A percentile compares a stretch with the other conserved stretches of the same genome.
Conservation (phyloP, 2,113 vertebrate genomes). For the Scopus umbretta region DNA sequence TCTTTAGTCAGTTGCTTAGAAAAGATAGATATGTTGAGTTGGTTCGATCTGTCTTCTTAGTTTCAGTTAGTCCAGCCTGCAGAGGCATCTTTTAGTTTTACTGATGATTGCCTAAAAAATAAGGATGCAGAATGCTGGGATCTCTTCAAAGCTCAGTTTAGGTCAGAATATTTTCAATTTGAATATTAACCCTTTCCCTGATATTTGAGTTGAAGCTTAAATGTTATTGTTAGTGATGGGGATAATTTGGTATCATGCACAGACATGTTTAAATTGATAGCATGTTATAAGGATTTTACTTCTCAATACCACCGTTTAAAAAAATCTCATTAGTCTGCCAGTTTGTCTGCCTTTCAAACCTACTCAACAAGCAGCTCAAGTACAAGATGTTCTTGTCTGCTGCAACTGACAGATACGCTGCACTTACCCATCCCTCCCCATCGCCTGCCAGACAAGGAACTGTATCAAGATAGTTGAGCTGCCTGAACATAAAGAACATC, state of each 20-base stretch:
- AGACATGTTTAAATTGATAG: background rate
- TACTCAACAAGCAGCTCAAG: slow-evolving; percentile 35
- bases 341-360: slow-evolving; percentile 48
- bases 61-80: background rate
- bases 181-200: background rate
- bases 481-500: background rate
- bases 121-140: background rate
- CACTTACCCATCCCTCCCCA: background rate
- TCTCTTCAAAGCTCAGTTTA: background rate
- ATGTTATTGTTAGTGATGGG: background rate
- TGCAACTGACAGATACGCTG: background rate
- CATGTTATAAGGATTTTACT: background rate
- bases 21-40: background rate
- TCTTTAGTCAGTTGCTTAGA: background rate
- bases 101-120: background rate
- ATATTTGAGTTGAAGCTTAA: background rate
- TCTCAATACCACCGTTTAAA: background rate
- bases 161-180: background rate
- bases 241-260: background rate
- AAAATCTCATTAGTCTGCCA: background rate
- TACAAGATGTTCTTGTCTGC: slow-evolving; percentile 58
- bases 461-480: background rate
- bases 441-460: background rate
- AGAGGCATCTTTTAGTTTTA: background rate
- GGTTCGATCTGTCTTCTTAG: background rate